Evolutionary conservation across 1,140 invertebrate species (phyloP).

Genomic region (Helicorthomorpha holstii): DNA sequence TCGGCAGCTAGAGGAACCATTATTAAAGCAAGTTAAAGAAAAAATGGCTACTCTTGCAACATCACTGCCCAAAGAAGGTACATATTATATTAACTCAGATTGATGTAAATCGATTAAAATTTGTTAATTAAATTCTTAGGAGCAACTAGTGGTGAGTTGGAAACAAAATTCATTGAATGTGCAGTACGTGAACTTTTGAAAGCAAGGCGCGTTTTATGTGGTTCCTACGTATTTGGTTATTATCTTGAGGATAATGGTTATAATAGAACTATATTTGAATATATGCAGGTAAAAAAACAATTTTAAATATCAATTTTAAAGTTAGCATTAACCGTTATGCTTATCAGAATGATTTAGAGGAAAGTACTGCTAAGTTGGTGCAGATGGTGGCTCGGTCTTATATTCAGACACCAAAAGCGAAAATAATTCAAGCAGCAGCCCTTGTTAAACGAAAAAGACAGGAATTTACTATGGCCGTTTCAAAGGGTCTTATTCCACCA

Average conservation of each 20-base stretch:
- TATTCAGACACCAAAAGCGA: conserved; percentile 38
- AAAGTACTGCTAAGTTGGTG: conserved; percentile 43
- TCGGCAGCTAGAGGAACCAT: conserved; percentile 40
- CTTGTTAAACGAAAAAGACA: conserved; percentile 39
- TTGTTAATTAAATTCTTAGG: not conserved
- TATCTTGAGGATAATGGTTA: conserved; percentile 45
- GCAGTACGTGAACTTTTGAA: conserved; percentile 44
- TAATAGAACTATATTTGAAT: conserved; percentile 50
- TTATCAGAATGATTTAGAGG: conserved; percentile 44
- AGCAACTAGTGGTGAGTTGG: conserved; percentile 1
- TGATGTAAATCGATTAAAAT: not conserved
- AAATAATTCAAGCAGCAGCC: conserved; percentile 41
- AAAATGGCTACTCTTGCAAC: conserved; percentile 43
- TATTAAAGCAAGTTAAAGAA: conserved; percentile 37
- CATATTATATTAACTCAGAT: not conserved
- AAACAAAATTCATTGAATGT: conserved; percentile 41
- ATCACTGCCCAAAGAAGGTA: conserved; percentile 12
- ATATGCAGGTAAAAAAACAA: conserved; percentile 38
- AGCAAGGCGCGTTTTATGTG: conserved; percentile 42
- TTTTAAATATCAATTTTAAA: not conserved
- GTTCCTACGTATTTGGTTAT: conserved; percentile 48
- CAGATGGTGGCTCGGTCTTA: conserved; percentile 47
- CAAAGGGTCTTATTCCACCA: conserved; percentile 46
- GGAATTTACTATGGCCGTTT: conserved; percentile 44
- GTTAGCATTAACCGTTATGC: not conserved